A percentile compares a stretch with the other conserved stretches of the same genome.
Conservation (phyloP, 2,113 vertebrate species). For the Pseudolaguvia tuberculata region DNA sequence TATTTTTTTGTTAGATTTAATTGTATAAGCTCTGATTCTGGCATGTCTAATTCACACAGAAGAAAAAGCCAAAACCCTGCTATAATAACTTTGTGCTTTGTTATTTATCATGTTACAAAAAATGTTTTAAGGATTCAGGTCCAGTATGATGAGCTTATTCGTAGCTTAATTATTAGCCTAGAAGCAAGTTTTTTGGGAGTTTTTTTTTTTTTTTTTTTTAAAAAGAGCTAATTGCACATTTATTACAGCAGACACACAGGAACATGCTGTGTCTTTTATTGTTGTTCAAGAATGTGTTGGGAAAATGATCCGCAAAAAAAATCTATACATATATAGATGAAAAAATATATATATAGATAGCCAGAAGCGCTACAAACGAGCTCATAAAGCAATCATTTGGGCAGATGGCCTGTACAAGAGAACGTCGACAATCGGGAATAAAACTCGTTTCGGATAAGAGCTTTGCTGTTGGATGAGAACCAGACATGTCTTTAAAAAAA, state of each 20-base stretch:
- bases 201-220: neutral
- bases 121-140: neutral
- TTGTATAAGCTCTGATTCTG: too few relatives aligned
- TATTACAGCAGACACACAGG: neutral
- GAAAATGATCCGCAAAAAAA: too few relatives aligned
- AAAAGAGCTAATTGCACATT: neutral
- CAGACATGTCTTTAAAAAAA: conserved; percentile 12
- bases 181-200: neutral
- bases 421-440: conserved; percentile 10
- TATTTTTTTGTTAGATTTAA: neutral
- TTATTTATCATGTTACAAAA: conserved; percentile 5
- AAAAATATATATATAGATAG: conserved; percentile 7
- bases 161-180: neutral
- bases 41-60: neutral
- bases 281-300: neutral
- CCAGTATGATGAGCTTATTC: neutral
- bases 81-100: neutral
- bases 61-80: neutral
- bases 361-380: conserved; percentile 22
- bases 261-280: neutral
- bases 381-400: conserved; percentile 10
- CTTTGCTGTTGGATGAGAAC: conserved; percentile 14
- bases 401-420: neutral
- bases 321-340: too few relatives aligned
- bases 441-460: neutral